Evolutionary conservation across 2,888 invertebrate genomes (phyloP).

Genomic region (Aspidapion aeneum): DNA sequence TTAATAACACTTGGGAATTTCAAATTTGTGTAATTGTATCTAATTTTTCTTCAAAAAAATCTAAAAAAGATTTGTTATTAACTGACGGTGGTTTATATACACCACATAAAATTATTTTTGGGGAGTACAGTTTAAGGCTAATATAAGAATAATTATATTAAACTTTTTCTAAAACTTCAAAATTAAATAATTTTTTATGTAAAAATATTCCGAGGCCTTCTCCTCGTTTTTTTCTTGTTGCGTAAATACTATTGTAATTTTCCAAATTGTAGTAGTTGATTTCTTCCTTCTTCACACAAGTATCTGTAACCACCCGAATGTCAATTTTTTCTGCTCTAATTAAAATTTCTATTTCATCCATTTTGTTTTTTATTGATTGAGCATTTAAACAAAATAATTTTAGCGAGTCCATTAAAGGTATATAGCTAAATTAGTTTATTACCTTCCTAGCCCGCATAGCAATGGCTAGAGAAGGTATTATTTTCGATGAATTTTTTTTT

Average conservation of each 20-base stretch:
- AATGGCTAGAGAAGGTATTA: no score
- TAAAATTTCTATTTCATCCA: slow-evolving; percentile 1
- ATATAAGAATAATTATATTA: slow-evolving; percentile 1
- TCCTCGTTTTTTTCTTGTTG: not conserved
- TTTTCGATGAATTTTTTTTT: not conserved
- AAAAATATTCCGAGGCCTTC: not conserved
- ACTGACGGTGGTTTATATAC: slow-evolving; percentile 1
- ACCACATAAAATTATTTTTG: not conserved
- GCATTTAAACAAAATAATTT: not conserved
- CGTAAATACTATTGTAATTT: not conserved
- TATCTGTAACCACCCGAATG: not conserved
- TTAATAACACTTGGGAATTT: not conserved
- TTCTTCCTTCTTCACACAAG: not conserved
- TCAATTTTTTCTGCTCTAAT: not conserved
- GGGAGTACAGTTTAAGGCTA: not conserved
- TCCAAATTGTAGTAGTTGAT: not conserved
- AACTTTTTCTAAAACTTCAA: not conserved
- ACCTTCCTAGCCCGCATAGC: no score
- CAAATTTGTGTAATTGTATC: not conserved
- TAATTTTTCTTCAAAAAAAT: not conserved
- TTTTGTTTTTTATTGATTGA: slow-evolving; percentile 3
- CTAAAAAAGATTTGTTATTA: not conserved
- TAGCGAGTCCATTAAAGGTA: not conserved
- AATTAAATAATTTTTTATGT: not conserved
- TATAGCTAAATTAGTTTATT: not conserved